Evolutionary conservation across 1,140 invertebrate genomes (phyloP).

Genomic region (Diprion similis): DNA sequence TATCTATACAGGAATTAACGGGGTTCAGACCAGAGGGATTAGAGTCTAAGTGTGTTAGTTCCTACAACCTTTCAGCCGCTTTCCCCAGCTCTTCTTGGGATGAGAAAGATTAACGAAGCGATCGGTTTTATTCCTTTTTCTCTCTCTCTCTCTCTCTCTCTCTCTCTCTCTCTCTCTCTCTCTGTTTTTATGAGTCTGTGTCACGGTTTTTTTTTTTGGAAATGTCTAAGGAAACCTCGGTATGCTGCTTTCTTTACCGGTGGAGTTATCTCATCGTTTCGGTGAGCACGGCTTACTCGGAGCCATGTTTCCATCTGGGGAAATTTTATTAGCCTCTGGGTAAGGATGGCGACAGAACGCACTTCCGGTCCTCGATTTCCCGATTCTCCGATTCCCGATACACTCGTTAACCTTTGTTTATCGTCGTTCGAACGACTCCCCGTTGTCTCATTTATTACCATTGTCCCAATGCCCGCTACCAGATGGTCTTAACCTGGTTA

Average conservation of each 20-base stretch:
- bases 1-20: too few relatives aligned
- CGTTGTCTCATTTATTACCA: conserved; percentile 12
- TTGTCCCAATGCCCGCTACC: conserved; percentile 9
- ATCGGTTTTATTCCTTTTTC: conserved; percentile 14
- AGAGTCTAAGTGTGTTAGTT: too few relatives aligned
- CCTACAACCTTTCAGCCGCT: too few relatives aligned
- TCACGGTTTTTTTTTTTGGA: not conserved
- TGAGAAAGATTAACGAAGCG: too few relatives aligned
- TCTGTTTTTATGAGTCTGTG: conserved; percentile 8
- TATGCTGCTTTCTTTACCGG: too few relatives aligned
- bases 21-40: too few relatives aligned
- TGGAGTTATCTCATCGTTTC: too few relatives aligned
- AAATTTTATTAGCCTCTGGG: not conserved
- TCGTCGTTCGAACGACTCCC: conserved; percentile 8
- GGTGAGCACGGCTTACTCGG: too few relatives aligned
- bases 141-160: conserved; percentile 23
- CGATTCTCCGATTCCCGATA: conserved; percentile 1
- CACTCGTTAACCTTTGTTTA: conserved; percentile 17
- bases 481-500: conserved; percentile 8
- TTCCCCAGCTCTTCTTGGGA: too few relatives aligned
- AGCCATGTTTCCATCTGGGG: not conserved
- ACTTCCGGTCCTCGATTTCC: not conserved
- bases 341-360: not conserved
- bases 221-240: not conserved
- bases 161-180: conserved; percentile 14